These are phyloP conservation scores for Danio albolineatus DNA, from an alignment of 2,797 vertebrate genomes.

Conservation along the genomic window DNA sequence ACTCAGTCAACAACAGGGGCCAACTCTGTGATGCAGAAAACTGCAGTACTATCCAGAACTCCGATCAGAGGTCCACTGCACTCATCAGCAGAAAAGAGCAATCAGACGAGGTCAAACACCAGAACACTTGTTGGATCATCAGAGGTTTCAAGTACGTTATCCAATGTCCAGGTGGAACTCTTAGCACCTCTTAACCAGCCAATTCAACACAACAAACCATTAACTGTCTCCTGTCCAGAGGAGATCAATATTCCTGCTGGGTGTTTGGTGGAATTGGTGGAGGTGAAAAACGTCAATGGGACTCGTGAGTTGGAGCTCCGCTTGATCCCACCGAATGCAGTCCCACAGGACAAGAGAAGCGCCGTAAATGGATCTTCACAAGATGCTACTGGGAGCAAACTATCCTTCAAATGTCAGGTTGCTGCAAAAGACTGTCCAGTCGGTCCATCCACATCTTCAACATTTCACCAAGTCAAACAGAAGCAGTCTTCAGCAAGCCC, in stretches of 20 bases:
- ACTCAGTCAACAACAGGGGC: slow-evolving; percentile 16
- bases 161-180: slow-evolving; percentile 82
- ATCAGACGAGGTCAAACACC: slow-evolving; percentile 63
- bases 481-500: slow-evolving; percentile 6
- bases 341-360: slow-evolving; percentile 65
- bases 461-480: slow-evolving; percentile 49
- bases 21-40: slow-evolving; percentile 10
- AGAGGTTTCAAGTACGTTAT: slow-evolving; percentile 42
- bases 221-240: slow-evolving; percentile 90
- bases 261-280: slow-evolving; percentile 91
- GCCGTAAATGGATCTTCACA: slow-evolving; percentile 35
- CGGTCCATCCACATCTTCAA: slow-evolving; percentile 55
- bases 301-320: slow-evolving; percentile 90
- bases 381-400: slow-evolving; percentile 59
- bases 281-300: slow-evolving; percentile 91
- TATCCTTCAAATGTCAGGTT: slow-evolving; percentile 66
- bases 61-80: slow-evolving; percentile 1
- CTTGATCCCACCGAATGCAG: slow-evolving; percentile 74
- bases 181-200: slow-evolving; percentile 83
- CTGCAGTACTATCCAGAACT: background rate
- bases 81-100: slow-evolving; percentile 55
- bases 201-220: slow-evolving; percentile 85
- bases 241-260: slow-evolving; percentile 90
- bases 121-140: slow-evolving; percentile 28
- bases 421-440: slow-evolving; percentile 57